A percentile compares a stretch with the other conserved stretches of the same genome.
These are phyloP conservation scores for Acromyrmex heyeri DNA, from an alignment of 1,140 invertebrate genomes.

Conservation along the genomic window DNA sequence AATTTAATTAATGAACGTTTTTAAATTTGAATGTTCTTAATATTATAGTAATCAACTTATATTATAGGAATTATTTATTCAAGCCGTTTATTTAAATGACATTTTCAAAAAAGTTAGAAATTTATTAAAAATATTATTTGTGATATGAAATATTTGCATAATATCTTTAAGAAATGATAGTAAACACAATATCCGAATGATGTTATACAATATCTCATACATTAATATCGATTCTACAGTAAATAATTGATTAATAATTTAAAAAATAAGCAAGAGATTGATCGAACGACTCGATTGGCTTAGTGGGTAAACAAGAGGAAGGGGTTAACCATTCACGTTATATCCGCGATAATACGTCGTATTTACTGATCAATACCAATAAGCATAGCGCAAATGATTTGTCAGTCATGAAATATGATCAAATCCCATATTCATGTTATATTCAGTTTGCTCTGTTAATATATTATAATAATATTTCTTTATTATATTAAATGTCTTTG, in stretches of 20 bases:
- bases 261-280: conserved; percentile 1
- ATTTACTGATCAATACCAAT: conserved; percentile 27
- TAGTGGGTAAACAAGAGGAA: conserved; percentile 30
- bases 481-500: not conserved
- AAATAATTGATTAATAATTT: not conserved
- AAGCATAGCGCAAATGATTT: conserved; percentile 29
- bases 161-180: not conserved
- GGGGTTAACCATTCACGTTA: not conserved
- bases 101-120: not conserved
- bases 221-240: conserved; percentile 1
- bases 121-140: not conserved
- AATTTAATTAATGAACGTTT: not conserved
- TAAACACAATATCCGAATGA: not conserved
- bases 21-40: not conserved
- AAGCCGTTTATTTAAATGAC: not conserved
- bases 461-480: not conserved
- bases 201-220: not conserved
- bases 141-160: not conserved
- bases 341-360: conserved; percentile 20
- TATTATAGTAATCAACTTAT: not conserved
- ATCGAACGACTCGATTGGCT: conserved; percentile 32
- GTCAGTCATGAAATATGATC: conserved; percentile 31
- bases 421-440: not conserved
- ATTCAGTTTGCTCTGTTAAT: not conserved
- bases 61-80: not conserved